These are phyloP conservation scores for Nymphalis polychloros DNA, from an alignment of 2,888 invertebrate species.

Conservation along the genomic window DNA sequence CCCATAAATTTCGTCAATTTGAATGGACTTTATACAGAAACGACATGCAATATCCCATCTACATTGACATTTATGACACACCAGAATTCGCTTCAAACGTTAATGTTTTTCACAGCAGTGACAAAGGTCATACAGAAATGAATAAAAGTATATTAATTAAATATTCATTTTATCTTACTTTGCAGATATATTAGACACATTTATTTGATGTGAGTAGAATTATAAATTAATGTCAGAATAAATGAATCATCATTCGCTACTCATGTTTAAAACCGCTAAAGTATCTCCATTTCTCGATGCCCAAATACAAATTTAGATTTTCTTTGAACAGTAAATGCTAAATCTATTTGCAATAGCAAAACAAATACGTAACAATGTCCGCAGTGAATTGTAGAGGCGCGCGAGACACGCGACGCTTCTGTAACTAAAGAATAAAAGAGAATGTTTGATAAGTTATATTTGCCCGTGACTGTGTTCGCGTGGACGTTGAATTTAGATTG, in stretches of 20 bases:
- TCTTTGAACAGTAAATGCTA: conserved; percentile 29
- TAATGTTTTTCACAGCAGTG: too few species aligned
- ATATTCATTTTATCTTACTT: too few species aligned
- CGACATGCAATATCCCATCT: not conserved
- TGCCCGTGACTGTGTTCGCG: not conserved
- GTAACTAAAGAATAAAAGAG: conserved; percentile 20
- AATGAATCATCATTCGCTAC: conserved; percentile 11
- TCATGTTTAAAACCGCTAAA: conserved; percentile 22
- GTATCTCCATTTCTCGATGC: conserved; percentile 23
- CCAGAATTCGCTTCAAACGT: too few species aligned
- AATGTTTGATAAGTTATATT: not conserved
- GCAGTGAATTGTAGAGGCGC: conserved; percentile 13
- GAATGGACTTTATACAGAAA: not conserved
- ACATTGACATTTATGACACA: not conserved
- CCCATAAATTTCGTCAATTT: not conserved
- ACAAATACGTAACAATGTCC: conserved; percentile 20
- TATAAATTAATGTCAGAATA: not conserved
- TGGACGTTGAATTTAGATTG: not conserved
- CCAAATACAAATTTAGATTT: conserved; percentile 34
- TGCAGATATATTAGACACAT: too few species aligned
- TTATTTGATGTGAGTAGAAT: not conserved
- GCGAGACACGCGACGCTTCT: conserved; percentile 18
- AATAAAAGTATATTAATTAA: too few species aligned
- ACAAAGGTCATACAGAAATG: too few species aligned
- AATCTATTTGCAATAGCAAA: conserved; percentile 34